A percentile compares a stretch with the other conserved stretches of the same genome.
Evolutionary conservation across 2,797 vertebrate genomes (phyloP).

Genomic region (Takifugu rubripes): DNA sequence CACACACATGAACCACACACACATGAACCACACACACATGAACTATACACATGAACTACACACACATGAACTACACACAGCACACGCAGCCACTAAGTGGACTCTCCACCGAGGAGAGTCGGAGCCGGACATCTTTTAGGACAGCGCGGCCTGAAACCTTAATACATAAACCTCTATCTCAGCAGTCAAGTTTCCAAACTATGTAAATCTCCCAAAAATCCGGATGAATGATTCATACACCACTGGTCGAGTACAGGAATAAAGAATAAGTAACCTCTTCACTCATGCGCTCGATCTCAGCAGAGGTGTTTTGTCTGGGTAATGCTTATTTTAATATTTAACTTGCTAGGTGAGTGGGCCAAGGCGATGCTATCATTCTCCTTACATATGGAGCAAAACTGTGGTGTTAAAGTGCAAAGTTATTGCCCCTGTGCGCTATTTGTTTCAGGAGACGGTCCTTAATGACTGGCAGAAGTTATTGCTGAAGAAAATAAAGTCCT

Average conservation of each 20-base stretch:
- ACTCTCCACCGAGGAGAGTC: neutral
- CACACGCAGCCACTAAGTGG: no score
- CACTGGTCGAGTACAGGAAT: no score
- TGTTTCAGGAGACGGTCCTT: constrained; percentile 2
- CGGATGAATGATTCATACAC: no score
- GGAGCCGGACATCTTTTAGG: constrained; percentile 4
- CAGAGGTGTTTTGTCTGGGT: neutral
- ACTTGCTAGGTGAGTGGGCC: neutral
- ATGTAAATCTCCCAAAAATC: no score
- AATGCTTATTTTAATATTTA: neutral
- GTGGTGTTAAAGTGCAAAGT: neutral
- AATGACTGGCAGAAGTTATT: constrained; percentile 1
- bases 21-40: no score
- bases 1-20: no score
- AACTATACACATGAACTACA: no score
- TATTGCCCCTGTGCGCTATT: neutral
- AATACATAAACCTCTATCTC: neutral
- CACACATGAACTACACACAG: no score
- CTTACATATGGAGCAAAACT: neutral
- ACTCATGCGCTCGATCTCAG: neutral
- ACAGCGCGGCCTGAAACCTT: neutral
- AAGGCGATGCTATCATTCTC: neutral
- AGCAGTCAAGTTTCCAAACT: no score
- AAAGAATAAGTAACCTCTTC: neutral
- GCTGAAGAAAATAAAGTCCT: neutral